Conservation (phyloP, 2,888 invertebrate genomes). For the Agriopis aurantiaria region DNA sequence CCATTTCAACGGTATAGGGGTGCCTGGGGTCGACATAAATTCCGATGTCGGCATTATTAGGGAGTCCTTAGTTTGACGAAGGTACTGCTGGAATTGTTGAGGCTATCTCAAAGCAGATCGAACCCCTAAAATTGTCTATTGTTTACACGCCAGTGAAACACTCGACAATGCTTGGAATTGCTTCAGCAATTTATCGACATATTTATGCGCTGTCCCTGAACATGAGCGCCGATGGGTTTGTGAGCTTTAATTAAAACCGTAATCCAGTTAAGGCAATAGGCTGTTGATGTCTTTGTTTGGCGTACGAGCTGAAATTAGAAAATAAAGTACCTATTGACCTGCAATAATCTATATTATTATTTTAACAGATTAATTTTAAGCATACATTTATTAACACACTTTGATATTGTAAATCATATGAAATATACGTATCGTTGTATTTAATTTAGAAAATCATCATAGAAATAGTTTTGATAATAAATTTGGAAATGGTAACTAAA, state of each 20-base stretch:
- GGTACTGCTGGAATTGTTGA: slow-evolving; percentile 73
- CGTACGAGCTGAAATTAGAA: slow-evolving; percentile 13
- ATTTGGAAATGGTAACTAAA: too few species aligned
- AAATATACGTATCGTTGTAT: too few species aligned
- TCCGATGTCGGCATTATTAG: slow-evolving; percentile 76
- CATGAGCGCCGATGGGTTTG: slow-evolving; percentile 31
- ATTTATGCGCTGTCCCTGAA: slow-evolving; percentile 46
- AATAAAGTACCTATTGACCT: slow-evolving; percentile 1
- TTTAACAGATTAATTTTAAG: not conserved
- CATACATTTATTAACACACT: too few species aligned
- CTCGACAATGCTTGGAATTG: slow-evolving; percentile 51
- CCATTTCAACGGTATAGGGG: slow-evolving; percentile 69
- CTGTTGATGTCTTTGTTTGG: slow-evolving; percentile 24
- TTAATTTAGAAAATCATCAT: not conserved
- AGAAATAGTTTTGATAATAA: too few species aligned
- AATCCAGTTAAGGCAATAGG: slow-evolving; percentile 31
- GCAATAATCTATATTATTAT: slow-evolving; percentile 3
- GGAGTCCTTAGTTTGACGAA: slow-evolving; percentile 79
- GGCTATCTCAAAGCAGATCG: slow-evolving; percentile 72
- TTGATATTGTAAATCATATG: too few species aligned
- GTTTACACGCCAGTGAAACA: slow-evolving; percentile 59
- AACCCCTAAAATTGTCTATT: slow-evolving; percentile 67
- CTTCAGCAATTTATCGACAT: slow-evolving; percentile 53
- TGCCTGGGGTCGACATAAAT: slow-evolving; percentile 77
- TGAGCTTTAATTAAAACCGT: slow-evolving; percentile 39